A percentile compares a stretch with the other conserved stretches of the same genome.
Conservation (phyloP, 2,888 invertebrate species). For the Trisateles emortualis region DNA sequence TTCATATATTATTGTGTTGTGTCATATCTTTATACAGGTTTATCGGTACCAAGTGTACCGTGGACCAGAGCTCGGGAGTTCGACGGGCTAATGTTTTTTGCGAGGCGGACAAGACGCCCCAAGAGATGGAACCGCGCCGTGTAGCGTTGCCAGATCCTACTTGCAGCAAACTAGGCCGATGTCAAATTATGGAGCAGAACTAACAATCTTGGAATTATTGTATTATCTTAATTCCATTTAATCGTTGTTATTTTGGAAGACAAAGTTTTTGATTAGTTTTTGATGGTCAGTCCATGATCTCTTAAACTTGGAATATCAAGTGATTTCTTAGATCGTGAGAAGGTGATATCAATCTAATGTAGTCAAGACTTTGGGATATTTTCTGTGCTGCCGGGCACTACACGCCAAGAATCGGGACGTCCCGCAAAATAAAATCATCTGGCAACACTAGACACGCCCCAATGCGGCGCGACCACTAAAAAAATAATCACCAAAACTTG, state of each 20-base stretch:
- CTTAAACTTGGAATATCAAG: not conserved
- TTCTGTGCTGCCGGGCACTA: too few relatives aligned
- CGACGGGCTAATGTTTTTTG: slow-evolving; percentile 73
- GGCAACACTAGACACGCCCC: slow-evolving; percentile 40
- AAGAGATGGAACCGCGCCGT: slow-evolving; percentile 31
- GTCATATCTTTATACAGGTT: slow-evolving; percentile 69
- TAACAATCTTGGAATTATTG: not conserved
- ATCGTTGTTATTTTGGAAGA: slow-evolving; percentile 14
- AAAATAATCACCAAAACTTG: slow-evolving; percentile 81
- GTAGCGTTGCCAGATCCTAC: slow-evolving; percentile 8
- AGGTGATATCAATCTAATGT: not conserved
- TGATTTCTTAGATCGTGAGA: too few relatives aligned
- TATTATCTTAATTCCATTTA: not conserved
- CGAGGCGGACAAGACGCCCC: slow-evolving; percentile 63
- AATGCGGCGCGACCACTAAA: slow-evolving; percentile 71
- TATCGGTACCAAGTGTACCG: slow-evolving; percentile 44
- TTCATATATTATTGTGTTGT: slow-evolving; percentile 69
- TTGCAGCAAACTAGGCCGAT: not conserved
- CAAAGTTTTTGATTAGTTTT: slow-evolving; percentile 3
- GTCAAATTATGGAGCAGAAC: not conserved
- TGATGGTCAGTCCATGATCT: slow-evolving; percentile 41
- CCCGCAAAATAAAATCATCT: slow-evolving; percentile 41
- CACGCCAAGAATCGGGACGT: not conserved
- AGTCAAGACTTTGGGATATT: not conserved
- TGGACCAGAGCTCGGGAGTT: slow-evolving; percentile 71